Evolutionary conservation across 2,797 vertebrate species (phyloP), one percentile per base, ranked within the genome.

Genomic region (Platalea minor): DNA sequence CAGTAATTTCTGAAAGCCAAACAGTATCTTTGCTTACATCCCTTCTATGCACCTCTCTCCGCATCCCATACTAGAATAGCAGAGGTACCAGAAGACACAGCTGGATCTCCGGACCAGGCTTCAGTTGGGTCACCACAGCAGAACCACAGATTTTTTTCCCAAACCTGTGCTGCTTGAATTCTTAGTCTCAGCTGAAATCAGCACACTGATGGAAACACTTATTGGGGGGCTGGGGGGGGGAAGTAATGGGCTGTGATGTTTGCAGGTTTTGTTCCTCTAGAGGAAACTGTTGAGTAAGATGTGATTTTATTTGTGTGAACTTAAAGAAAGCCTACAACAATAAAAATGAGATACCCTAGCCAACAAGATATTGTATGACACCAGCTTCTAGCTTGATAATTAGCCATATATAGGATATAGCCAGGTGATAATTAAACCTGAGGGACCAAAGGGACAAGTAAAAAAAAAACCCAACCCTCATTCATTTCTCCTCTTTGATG

Each of bases 21-120:
- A 25, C 19, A n/a, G 13, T 25, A 88, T 28, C 21, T 70, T 54
- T 37, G 20, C 41, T n/a, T 50, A n/a, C 12, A 1, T 28, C 37
- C 13, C 43, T 76, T 72, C 35, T 13, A 35, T 1, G 1, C 13
- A 50, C 16, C 28, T 50, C 35, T 53, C 21, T 21, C 29, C 1
- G 3, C 50, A 50, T 8, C 74, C 33, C 0, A 0, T 26, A 33
- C 16, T 17, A 77, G 20, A 51, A 33, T 3, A 61, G 39, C 53
- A 85, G 33, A 50, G 39, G 68, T 25, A 70, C 11, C 43, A 61
- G 39, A 78, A 37, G 41, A 35, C 61, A 75, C 11, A 76, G 68
- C 2, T 0, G 3, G 50, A 68, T 28, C 31, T 59, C 0, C 0
- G 65, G 33, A 19, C 12, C 31, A 39, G 14, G 23, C 24, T 20